Conservation (phyloP, 53 echinoderm and acorn worm genomes). For the Zoroaster sp. region DNA sequence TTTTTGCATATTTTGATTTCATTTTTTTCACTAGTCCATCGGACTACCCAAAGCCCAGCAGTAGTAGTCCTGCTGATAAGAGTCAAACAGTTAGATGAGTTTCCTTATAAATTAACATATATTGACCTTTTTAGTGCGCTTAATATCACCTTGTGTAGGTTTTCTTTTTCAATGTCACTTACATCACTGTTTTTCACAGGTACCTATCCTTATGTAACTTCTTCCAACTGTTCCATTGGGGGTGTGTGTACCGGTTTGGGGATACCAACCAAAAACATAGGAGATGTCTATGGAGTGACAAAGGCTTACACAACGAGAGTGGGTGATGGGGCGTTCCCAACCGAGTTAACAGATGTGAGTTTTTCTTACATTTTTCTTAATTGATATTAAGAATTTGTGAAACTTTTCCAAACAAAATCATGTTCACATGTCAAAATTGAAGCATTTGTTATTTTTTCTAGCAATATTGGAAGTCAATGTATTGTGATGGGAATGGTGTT, state of each 20-base stretch:
- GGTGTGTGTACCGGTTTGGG: conserved; percentile 93
- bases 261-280: conserved; percentile 75
- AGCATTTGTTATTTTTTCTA: neutral
- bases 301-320: conserved; percentile 99
- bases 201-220: conserved; percentile 93
- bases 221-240: conserved; percentile 86
- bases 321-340: conserved; percentile 94
- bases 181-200: conserved; percentile 66
- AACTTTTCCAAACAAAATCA: neutral
- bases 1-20: no score
- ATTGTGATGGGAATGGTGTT: no score
- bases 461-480: neutral
- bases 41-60: no score
- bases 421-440: neutral
- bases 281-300: conserved; percentile 85
- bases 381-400: no score
- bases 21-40: no score
- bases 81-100: no score
- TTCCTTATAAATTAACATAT: no score
- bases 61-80: no score
- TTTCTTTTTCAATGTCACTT: no score
- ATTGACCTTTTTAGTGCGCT: no score
- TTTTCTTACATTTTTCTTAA: no score
- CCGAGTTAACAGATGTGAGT: conserved; percentile 86
- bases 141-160: neutral